These are phyloP conservation scores for Tragelaphus scriptus DNA, from an alignment of 2,113 vertebrate genomes.

Conservation along the genomic window DNA sequence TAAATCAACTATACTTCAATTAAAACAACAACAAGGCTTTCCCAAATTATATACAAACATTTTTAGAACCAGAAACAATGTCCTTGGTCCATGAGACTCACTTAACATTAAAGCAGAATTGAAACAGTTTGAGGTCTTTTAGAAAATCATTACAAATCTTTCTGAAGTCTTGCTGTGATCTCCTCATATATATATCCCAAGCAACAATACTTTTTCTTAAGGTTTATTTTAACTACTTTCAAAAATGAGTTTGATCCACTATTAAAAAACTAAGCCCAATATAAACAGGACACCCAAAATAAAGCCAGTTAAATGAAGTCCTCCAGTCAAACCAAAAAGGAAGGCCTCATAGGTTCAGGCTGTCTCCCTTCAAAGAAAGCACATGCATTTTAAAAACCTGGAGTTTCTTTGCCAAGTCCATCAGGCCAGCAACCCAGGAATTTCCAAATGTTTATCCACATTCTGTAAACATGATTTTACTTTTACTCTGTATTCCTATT, in stretches of 20 bases:
- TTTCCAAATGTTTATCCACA: background rate
- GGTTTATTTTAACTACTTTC: background rate
- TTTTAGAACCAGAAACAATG: background rate
- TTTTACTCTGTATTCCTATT: background rate
- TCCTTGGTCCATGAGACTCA: background rate
- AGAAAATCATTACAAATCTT: background rate
- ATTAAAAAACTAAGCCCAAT: background rate
- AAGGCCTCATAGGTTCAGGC: background rate
- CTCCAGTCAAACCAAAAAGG: background rate
- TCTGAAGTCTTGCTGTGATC: background rate
- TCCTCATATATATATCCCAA: background rate
- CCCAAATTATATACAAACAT: background rate
- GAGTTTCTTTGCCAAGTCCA: background rate
- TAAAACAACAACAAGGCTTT: background rate
- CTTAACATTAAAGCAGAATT: slow-evolving; percentile 10
- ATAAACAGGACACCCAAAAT: background rate
- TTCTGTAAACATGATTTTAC: background rate
- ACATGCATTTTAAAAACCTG: background rate
- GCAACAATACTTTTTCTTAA: background rate
- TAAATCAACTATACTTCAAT: background rate
- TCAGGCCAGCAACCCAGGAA: background rate
- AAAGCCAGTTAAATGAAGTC: background rate
- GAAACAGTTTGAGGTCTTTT: background rate
- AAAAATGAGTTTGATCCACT: background rate
- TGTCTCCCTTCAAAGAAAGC: background rate